Evolutionary conservation across 2,113 vertebrate species (phyloP).

Genomic region (Panurus biarmicus): DNA sequence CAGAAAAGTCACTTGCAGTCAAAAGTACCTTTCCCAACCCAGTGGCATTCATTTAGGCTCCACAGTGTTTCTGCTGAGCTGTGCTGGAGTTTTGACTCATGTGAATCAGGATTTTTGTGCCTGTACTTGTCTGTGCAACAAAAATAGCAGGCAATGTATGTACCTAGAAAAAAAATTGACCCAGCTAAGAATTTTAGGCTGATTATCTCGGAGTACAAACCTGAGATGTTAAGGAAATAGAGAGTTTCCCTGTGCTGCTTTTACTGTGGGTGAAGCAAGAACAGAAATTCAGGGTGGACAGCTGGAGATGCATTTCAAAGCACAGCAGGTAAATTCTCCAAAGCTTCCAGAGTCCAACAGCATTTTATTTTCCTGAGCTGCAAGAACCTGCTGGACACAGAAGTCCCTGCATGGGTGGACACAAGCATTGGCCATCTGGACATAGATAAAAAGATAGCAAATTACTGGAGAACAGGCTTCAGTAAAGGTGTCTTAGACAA

Average conservation of each 20-base stretch:
- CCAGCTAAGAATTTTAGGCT: neutral
- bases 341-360: neutral
- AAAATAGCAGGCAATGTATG: neutral
- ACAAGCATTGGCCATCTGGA: neutral
- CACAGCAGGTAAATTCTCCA: neutral
- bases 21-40: neutral
- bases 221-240: neutral
- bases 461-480: neutral
- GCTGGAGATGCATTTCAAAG: neutral
- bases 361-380: neutral
- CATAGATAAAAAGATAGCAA: neutral
- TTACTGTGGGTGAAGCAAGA: neutral
- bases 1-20: neutral
- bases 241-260: neutral
- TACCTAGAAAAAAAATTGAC: neutral
- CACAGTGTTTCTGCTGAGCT: neutral
- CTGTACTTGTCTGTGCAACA: neutral
- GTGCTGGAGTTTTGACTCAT: neutral
- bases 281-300: neutral
- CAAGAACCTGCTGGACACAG: neutral
- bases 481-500: neutral
- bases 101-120: neutral
- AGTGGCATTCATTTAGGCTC: neutral
- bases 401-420: neutral
- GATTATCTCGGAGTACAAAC: neutral